Conservation (phyloP, 2,888 invertebrate genomes). For the Thyatira batis region DNA sequence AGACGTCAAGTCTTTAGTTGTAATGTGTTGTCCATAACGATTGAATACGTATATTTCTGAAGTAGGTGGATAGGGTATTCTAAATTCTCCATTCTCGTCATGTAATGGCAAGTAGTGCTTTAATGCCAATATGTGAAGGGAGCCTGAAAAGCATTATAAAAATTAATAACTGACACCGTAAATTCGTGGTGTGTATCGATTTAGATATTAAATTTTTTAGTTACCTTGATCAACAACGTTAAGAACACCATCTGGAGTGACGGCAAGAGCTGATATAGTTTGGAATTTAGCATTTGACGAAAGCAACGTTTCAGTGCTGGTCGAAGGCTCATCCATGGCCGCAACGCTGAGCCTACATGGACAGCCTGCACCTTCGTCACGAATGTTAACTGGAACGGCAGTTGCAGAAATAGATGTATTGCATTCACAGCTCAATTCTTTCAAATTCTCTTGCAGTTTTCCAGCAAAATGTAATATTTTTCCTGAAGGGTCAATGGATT, state of each 20-base stretch:
- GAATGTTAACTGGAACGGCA: conserved; percentile 56
- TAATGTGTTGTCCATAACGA: conserved; percentile 97
- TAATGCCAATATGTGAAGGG: conserved; percentile 90
- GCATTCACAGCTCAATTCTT: conserved; percentile 83
- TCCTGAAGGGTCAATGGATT: conserved; percentile 94
- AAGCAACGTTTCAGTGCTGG: conserved; percentile 91
- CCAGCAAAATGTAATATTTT: conserved; percentile 96
- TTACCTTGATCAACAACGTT: conserved; percentile 97
- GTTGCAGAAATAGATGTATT: conserved; percentile 82
- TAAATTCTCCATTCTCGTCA: conserved; percentile 94
- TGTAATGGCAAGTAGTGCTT: conserved; percentile 94
- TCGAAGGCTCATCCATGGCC: conserved; percentile 85
- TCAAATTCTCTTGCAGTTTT: conserved; percentile 86
- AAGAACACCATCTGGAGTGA: conserved; percentile 97
- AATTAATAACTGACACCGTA: background rate
- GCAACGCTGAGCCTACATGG: conserved; percentile 79
- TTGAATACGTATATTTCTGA: conserved; percentile 97
- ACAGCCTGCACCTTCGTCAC: conserved; percentile 73
- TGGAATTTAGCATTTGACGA: conserved; percentile 96
- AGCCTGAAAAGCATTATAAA: conserved; percentile 74
- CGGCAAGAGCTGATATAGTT: conserved; percentile 93
- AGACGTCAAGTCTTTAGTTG: conserved; percentile 97
- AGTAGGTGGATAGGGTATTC: conserved; percentile 95
- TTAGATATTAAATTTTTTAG: background rate
- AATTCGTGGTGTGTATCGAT: conserved; percentile 5